phyloP scores from a whole-genome alignment of 2,888 invertebrate genomes.

The Tubiluchus corallicola region DNA sequence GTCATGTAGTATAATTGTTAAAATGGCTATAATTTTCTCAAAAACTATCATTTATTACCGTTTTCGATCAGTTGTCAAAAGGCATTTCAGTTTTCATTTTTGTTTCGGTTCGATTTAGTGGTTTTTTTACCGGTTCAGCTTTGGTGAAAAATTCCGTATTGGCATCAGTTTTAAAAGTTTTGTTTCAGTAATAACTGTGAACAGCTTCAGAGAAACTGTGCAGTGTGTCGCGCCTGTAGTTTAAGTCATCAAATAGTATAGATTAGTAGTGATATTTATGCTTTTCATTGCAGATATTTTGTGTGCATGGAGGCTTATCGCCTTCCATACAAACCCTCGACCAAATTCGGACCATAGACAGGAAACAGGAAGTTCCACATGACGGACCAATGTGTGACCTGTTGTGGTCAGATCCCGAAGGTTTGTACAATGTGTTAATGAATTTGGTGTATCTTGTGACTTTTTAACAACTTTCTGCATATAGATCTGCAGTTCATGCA shows the following conservation, averaged over 20 bases:
- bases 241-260: no score
- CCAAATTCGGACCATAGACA: slow-evolving; percentile 92
- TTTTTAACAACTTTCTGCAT: no score
- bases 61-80: slow-evolving; percentile 2
- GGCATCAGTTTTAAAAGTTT: neutral
- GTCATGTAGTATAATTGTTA: neutral
- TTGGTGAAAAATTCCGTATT: no score
- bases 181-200: neutral
- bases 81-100: slow-evolving; percentile 6
- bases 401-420: slow-evolving; percentile 98
- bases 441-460: no score
- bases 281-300: slow-evolving; percentile 54
- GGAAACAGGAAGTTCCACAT: slow-evolving; percentile 95
- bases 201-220: neutral
- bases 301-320: slow-evolving; percentile 95
- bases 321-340: slow-evolving; percentile 96
- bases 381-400: slow-evolving; percentile 99
- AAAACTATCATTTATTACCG: neutral
- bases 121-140: no score
- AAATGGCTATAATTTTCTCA: neutral
- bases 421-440: slow-evolving; percentile 29
- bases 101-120: neutral
- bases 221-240: neutral
- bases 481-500: no score
- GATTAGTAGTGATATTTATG: slow-evolving; percentile 10